Conservation (phyloP, 1,140 invertebrate species). For the Pomacea maculata region DNA sequence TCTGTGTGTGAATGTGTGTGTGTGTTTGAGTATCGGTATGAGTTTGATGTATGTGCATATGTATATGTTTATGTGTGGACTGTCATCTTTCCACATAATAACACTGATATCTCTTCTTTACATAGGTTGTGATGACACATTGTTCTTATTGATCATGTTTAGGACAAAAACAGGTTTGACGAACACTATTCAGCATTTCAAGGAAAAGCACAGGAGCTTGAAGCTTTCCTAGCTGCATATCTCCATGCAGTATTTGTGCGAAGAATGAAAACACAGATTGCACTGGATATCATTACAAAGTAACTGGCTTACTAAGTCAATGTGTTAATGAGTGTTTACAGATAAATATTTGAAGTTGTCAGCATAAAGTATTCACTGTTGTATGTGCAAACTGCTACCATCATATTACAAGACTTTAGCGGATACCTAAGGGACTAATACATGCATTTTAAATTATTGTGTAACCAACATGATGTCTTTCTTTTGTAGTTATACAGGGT, state of each 20-base stretch:
- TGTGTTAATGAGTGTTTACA: too few species aligned
- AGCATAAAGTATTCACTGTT: too few species aligned
- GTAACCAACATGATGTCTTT: too few species aligned
- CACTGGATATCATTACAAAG: constrained; percentile 61
- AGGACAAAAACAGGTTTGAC: constrained; percentile 63
- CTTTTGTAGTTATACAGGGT: too few species aligned
- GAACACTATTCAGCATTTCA: constrained; percentile 57
- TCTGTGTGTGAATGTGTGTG: background rate
- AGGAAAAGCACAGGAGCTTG: constrained; percentile 52
- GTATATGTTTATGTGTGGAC: constrained; percentile 4
- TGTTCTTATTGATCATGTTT: constrained; percentile 11
- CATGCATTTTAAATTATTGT: too few species aligned
- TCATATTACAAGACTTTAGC: too few species aligned
- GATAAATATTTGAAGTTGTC: too few species aligned
- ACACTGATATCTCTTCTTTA: background rate
- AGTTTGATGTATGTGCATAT: background rate
- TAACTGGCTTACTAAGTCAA: constrained; percentile 27
- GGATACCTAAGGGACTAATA: too few species aligned
- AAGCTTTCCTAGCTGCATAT: constrained; percentile 62
- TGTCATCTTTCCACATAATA: background rate
- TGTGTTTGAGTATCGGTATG: background rate
- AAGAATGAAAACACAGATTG: constrained; percentile 63
- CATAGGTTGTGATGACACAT: background rate
- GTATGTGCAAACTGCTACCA: too few species aligned
- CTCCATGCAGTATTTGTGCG: constrained; percentile 60